Conservation (phyloP, 2,888 invertebrate species). For the Melinaea marsaeus region DNA sequence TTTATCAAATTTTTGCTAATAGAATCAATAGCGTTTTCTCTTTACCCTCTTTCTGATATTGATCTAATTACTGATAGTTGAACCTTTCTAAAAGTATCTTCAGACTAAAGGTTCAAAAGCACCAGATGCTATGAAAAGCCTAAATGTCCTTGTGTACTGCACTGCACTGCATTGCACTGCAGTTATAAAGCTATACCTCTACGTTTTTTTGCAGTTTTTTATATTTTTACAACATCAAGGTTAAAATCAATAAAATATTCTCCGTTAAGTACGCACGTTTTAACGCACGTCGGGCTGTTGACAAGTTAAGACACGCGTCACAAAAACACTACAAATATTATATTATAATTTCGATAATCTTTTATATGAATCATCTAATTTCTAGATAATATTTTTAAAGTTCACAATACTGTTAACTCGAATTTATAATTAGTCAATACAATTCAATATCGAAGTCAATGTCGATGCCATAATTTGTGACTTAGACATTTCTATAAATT, state of each 20-base stretch:
- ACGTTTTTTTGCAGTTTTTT: too few species aligned
- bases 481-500: background rate
- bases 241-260: too few species aligned
- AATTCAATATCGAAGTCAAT: background rate
- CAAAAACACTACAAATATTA: slow-evolving; percentile 11
- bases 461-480: background rate
- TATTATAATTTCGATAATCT: background rate
- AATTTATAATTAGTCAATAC: background rate
- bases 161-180: slow-evolving; percentile 7
- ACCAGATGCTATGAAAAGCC: slow-evolving; percentile 27
- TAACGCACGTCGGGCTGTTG: background rate
- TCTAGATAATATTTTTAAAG: background rate
- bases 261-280: background rate
- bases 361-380: background rate
- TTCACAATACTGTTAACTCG: background rate
- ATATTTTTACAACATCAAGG: too few species aligned
- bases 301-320: slow-evolving; percentile 13
- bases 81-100: slow-evolving; percentile 23
- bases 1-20: too few species aligned
- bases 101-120: slow-evolving; percentile 23
- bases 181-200: background rate
- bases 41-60: too few species aligned
- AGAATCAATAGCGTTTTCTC: too few species aligned
- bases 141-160: slow-evolving; percentile 24
- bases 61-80: background rate